These are phyloP conservation scores for Semnornis frantzii DNA, from an alignment of 2,113 vertebrate species.

Conservation along the genomic window DNA sequence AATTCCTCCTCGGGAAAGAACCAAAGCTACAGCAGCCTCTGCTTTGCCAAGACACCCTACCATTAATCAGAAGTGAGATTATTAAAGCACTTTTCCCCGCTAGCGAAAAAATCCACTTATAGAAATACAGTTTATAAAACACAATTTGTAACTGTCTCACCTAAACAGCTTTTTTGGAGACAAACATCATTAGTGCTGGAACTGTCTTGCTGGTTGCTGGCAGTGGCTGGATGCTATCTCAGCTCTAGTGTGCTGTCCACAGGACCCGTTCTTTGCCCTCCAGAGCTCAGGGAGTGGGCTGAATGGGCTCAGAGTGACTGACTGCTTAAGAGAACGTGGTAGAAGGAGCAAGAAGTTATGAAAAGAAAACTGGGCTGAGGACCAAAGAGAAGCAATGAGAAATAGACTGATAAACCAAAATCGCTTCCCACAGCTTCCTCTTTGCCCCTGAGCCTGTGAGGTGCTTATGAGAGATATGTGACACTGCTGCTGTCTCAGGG, in stretches of 20 bases:
- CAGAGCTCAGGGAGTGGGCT: accelerated
- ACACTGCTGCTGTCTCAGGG: neutral
- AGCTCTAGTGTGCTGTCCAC: neutral
- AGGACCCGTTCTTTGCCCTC: accelerated
- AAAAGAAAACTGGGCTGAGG: neutral
- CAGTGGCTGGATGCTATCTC: accelerated
- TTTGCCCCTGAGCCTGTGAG: accelerated
- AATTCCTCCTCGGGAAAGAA: conserved; percentile 3
- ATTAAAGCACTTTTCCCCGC: conserved; percentile 15
- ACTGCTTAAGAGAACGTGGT: neutral
- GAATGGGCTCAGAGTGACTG: neutral
- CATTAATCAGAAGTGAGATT: conserved; percentile 60
- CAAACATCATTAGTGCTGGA: conserved; percentile 22
- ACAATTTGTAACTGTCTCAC: conserved; percentile 57
- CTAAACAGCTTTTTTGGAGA: conserved; percentile 11
- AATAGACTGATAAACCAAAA: neutral
- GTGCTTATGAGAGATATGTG: neutral
- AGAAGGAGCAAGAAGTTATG: neutral
- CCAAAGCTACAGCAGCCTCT: neutral
- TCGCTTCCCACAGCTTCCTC: neutral
- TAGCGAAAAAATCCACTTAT: conserved; percentile 26
- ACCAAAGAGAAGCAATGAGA: neutral
- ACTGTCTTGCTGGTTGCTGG: accelerated
- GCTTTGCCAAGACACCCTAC: conserved; percentile 27
- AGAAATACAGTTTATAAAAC: conserved; percentile 61